Conservation (phyloP, 2,888 invertebrate genomes). For the Phyto melanocephala region DNA sequence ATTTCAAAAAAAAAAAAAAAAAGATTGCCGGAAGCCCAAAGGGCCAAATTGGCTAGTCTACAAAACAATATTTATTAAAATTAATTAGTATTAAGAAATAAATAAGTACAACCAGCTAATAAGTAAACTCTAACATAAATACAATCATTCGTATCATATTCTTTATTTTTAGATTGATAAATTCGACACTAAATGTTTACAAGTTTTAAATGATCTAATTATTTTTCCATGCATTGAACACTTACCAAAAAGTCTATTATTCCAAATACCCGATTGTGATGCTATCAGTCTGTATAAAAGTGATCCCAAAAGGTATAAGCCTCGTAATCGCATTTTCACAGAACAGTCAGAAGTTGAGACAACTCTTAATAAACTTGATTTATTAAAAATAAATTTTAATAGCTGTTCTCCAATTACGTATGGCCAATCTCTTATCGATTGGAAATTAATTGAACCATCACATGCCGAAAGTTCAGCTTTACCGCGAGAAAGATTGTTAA, state of each 20-base stretch:
- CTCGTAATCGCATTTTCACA: conserved; percentile 86
- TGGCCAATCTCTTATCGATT: conserved; percentile 80
- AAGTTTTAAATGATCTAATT: conserved; percentile 69
- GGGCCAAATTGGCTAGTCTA: too few relatives aligned
- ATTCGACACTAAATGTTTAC: conserved; percentile 70
- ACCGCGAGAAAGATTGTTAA: conserved; percentile 84
- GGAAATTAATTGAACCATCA: conserved; percentile 84
- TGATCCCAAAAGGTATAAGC: conserved; percentile 87
- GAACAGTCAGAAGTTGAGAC: conserved; percentile 87
- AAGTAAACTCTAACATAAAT: too few relatives aligned
- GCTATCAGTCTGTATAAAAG: conserved; percentile 80
- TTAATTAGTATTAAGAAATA: too few relatives aligned
- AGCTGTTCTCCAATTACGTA: conserved; percentile 70
- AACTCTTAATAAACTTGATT: conserved; percentile 76
- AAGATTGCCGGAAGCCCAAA: too few relatives aligned
- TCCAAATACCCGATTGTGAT: conserved; percentile 73
- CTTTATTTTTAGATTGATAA: conserved; percentile 71
- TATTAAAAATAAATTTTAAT: conserved; percentile 70
- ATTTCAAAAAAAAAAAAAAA: too few relatives aligned
- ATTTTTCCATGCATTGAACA: conserved; percentile 16
- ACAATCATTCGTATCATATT: not conserved
- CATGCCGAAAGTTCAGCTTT: conserved; percentile 89
- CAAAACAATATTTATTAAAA: too few relatives aligned
- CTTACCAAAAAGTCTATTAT: conserved; percentile 30
- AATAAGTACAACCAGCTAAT: too few relatives aligned